A percentile compares a stretch with the other conserved stretches of the same genome.
These are phyloP conservation scores for Prolemur simus DNA, from an alignment of 2,113 vertebrate genomes.

Conservation along the genomic window DNA sequence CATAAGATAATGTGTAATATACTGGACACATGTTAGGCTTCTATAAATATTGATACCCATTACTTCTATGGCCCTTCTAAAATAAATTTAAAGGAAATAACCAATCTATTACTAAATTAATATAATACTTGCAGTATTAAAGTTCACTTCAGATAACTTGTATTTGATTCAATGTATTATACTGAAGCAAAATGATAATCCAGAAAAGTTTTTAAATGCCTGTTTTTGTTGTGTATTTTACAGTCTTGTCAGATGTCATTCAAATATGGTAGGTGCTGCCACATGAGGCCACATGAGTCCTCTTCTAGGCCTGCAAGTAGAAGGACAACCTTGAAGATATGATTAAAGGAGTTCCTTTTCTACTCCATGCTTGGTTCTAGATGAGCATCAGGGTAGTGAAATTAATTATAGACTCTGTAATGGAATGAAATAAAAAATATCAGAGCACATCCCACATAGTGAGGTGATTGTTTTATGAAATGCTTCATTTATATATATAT, in stretches of 20 bases:
- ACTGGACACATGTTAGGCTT: neutral
- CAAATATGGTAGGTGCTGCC: neutral
- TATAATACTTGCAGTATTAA: neutral
- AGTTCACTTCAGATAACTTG: neutral
- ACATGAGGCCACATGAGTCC: neutral
- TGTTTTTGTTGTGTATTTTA: neutral
- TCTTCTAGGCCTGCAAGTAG: neutral
- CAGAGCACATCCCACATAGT: neutral
- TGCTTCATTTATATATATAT: neutral
- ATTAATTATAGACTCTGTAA: neutral
- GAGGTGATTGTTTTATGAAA: neutral
- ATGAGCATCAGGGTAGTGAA: neutral
- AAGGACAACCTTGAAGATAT: neutral
- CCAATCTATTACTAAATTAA: neutral
- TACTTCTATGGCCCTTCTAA: neutral
- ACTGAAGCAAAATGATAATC: neutral
- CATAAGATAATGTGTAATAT: neutral
- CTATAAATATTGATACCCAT: neutral
- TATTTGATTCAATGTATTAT: neutral
- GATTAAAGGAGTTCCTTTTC: neutral
- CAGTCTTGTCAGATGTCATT: neutral
- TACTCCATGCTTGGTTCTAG: neutral
- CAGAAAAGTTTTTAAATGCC: neutral
- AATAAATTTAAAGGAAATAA: neutral
- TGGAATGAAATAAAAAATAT: neutral